Evolutionary conservation across 2,888 invertebrate genomes (phyloP).

Genomic region (Metacarcinus magister): DNA sequence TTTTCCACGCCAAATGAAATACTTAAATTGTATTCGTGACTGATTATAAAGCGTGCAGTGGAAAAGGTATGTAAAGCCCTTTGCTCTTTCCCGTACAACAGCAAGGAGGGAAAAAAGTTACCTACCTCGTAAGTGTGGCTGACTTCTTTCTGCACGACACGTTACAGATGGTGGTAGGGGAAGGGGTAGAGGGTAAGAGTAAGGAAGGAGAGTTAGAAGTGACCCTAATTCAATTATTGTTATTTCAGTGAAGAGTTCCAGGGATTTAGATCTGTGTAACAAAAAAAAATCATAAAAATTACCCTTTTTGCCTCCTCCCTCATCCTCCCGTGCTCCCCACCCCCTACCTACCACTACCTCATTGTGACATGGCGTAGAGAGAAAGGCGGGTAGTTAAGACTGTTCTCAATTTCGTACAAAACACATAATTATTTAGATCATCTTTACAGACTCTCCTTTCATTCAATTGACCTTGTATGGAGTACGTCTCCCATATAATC

Average conservation of each 20-base stretch:
- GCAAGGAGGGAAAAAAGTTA: background rate
- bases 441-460: too few species aligned
- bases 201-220: background rate
- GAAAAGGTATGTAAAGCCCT: background rate
- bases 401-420: too few species aligned
- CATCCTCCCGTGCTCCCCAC: background rate
- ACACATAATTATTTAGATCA: too few species aligned
- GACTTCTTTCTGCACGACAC: background rate
- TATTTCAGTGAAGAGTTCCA: background rate
- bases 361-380: background rate
- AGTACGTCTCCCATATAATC: too few species aligned
- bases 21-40: too few species aligned
- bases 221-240: background rate
- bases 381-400: background rate
- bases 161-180: background rate
- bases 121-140: background rate
- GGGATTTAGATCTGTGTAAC: background rate
- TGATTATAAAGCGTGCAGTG: background rate
- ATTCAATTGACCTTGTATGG: too few species aligned
- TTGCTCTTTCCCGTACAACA: background rate
- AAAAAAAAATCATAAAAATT: background rate
- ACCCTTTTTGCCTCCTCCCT: background rate
- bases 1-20: too few species aligned
- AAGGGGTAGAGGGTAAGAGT: background rate
- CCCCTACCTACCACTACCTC: background rate